These are phyloP conservation scores for Trissolcus japonicus DNA, from an alignment of 2,888 invertebrate genomes.

Conservation along the genomic window DNA sequence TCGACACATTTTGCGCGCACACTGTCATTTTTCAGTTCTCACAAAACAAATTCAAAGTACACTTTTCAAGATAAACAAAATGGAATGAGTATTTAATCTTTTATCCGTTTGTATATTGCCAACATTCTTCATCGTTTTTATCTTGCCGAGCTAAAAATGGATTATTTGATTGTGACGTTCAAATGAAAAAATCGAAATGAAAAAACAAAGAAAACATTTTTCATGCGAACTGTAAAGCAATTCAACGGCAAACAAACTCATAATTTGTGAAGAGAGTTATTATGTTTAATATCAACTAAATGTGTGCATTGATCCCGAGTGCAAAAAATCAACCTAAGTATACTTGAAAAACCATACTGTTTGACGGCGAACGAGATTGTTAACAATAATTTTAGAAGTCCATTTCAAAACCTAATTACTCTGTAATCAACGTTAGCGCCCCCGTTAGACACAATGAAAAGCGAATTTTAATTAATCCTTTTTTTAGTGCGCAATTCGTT, in stretches of 20 bases:
- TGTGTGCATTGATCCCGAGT: slow-evolving; percentile 25
- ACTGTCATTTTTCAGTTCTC: no score
- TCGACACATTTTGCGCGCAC: no score
- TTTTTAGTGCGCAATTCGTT: neutral
- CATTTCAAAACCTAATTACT: slow-evolving; percentile 3
- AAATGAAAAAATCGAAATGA: slow-evolving; percentile 22
- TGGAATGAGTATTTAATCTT: slow-evolving; percentile 24
- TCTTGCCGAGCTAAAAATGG: slow-evolving; percentile 15
- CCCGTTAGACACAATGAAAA: no score
- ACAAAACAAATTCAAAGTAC: slow-evolving; percentile 26
- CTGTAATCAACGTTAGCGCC: no score
- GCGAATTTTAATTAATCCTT: no score
- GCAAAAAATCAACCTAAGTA: neutral
- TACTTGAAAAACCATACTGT: no score
- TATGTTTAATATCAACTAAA: neutral
- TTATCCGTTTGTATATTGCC: slow-evolving; percentile 41
- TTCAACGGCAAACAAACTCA: slow-evolving; percentile 24
- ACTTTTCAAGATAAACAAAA: slow-evolving; percentile 24
- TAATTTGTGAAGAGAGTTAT: slow-evolving; percentile 5
- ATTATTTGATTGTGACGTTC: slow-evolving; percentile 32
- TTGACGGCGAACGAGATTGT: no score
- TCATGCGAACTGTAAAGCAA: slow-evolving; percentile 23
- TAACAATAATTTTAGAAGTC: no score
- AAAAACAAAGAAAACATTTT: slow-evolving; percentile 35
- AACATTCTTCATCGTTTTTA: slow-evolving; percentile 26